Evolutionary conservation across 2,888 invertebrate genomes (phyloP).

Genomic region (Taenaris catops): DNA sequence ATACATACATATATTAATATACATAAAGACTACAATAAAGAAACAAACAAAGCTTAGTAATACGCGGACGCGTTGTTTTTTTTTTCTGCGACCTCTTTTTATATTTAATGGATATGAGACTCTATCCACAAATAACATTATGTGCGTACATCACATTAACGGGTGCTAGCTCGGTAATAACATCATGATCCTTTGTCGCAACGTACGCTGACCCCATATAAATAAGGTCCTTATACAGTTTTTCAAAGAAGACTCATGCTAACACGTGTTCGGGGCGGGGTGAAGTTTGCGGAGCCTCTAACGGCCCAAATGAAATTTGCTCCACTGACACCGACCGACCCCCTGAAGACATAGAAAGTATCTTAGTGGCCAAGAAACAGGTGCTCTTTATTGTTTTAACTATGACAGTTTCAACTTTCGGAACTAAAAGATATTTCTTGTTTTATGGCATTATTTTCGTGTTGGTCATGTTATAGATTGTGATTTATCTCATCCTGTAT

Average conservation of each 20-base stretch:
- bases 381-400: constrained; percentile 45
- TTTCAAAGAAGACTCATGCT: constrained; percentile 71
- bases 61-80: not conserved
- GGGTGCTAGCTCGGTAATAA: constrained; percentile 59
- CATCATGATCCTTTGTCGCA: constrained; percentile 67
- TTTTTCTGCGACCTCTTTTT: constrained; percentile 21
- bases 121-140: constrained; percentile 61
- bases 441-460: constrained; percentile 10
- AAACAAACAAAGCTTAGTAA: not conserved
- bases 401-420: constrained; percentile 22
- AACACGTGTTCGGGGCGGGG: constrained; percentile 66
- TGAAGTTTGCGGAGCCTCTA: constrained; percentile 52
- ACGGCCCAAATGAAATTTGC: constrained; percentile 69
- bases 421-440: constrained; percentile 13
- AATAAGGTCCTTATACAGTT: constrained; percentile 74
- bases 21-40: not conserved
- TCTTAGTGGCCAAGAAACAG: constrained; percentile 28
- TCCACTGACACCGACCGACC: constrained; percentile 58
- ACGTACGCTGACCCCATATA: constrained; percentile 72
- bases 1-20: constrained; percentile 1
- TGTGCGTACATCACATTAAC: constrained; percentile 58
- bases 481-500: no score
- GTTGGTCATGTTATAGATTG: no score
- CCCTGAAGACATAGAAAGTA: constrained; percentile 24
- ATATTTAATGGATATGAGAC: constrained; percentile 33